Evolutionary conservation across 2,797 vertebrate species (phyloP), one percentile per base, ranked within the genome.

Genomic region (Paratrypauchen microcephalus): DNA sequence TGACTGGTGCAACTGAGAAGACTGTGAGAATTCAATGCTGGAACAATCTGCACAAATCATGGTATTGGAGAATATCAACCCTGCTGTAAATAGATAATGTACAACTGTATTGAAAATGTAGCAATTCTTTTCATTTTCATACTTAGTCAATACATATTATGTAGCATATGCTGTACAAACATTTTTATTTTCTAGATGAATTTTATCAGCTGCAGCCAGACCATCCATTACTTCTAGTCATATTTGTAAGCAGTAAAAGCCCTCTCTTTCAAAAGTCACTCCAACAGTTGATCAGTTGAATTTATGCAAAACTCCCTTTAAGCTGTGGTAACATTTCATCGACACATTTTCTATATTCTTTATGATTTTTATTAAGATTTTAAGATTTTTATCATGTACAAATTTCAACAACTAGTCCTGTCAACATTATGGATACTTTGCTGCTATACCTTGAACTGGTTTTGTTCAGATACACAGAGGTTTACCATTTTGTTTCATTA

Each of bases 41-140:
- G 92, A 93, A 92, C 87, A 91, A 90, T 92, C 90, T 89, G 88
- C 92, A 91, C 89, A 92, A 92, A 91, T 89, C 86, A 86, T 82
- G 79, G 71, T 81, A 83, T 80, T 74, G 83, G 77, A 86, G 84
- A 87, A 84, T 76, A 86, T 73, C 74, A 83, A 81, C 87, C 86
- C 79, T 83, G 83, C 45, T 65, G 92, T 94, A 94, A 92, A 94
- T 94, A 94, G 86, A 92, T 85, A 89, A 60, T 94, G 92, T 94
- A 94, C 84, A 92, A 92, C 88, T 93, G 90, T 93, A 93, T 92
- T 93, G 91, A 92, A 93, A 92, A 94, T 94, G 92, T 94, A 94
- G 93, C 93, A 94, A 93, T 88, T 92, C 92, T 94, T 93, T 93
- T 92, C 94, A 94, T 93, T 93, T 94, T 94, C 93, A 94, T 94